phyloP scores from a whole-genome alignment of 1,140 invertebrate genomes.

The Dendrolimus punctatus region DNA sequence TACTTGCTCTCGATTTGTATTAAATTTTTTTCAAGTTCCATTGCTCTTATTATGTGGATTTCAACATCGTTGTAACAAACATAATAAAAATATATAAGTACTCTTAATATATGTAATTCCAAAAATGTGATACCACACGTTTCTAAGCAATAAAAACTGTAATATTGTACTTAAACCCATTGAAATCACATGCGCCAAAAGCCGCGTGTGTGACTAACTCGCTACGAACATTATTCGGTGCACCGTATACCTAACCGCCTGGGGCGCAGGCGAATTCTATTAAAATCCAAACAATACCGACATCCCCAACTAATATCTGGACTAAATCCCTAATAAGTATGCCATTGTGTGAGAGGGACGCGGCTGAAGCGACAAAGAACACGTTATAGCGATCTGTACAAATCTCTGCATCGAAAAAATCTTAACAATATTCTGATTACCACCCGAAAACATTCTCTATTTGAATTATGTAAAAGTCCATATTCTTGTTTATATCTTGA shows the following conservation, averaged over 20 bases:
- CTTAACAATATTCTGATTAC: background rate
- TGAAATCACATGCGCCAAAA: constrained; percentile 17
- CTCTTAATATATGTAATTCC: too few relatives aligned
- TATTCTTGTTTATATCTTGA: constrained; percentile 15
- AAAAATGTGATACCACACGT: too few relatives aligned
- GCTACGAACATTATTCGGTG: constrained; percentile 9
- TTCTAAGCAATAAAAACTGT: background rate
- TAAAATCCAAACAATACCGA: constrained; percentile 66
- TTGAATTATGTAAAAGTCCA: constrained; percentile 7
- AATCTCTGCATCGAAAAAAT: background rate
- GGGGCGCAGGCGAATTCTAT: constrained; percentile 61
- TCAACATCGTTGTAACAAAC: too few relatives aligned
- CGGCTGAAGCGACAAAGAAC: constrained; percentile 64
- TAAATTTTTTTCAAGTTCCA: too few relatives aligned
- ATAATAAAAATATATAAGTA: too few relatives aligned
- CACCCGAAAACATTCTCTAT: background rate
- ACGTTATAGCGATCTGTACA: constrained; percentile 62
- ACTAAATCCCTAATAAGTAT: constrained; percentile 72
- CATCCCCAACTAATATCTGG: constrained; percentile 70
- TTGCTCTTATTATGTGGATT: too few relatives aligned
- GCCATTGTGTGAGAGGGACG: constrained; percentile 69
- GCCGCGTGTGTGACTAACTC: constrained; percentile 1
- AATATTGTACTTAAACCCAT: constrained; percentile 14
- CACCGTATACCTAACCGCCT: constrained; percentile 22
- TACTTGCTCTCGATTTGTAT: too few relatives aligned